Base-by-base conservation (phyloP, 2,113 vertebrate species). In the Amphiprion ocellaris region DNA sequence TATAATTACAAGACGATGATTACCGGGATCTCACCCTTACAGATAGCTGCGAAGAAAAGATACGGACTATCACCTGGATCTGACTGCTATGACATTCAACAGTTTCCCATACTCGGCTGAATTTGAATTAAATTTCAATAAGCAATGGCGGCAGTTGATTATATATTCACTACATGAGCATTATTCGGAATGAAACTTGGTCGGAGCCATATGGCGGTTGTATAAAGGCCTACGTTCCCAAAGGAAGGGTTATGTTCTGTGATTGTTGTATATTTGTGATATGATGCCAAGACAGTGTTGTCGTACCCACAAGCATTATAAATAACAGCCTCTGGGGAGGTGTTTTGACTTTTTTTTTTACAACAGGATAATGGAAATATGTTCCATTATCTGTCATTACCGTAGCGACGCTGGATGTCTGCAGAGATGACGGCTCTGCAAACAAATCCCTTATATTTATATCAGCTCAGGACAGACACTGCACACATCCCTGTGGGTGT, bases 1-100 rank as follows among this genome's bases (percentile, higher is more conserved):
- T 61, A 80, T 79, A 69, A 78, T 85, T 80, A 67, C 30, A 62
- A 67, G 70, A 67, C 33, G 21, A 69, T 62, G 59, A 81, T 50
- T 71, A 50, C 65, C 23, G 60, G 52, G 78, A 65, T 63, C 50
- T 65, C 74, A 74, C 59, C 47, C 23, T 61, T 33, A 44, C n/a
- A 61, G 47, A 47, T 30, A 23, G 39, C 19, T 4, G 39, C 10
- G 39, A 56, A n/a, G 39, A 62, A 4, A 77, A 56, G 37, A 69
- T 1, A 74, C 4, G 1, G 33, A 26, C 26, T 19, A 33, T 56
- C 62, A 56, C 50, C 55, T 69, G 19, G 69, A 26, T 41, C 5
- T 59, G 14, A 14, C 28, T 50, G 3, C 19, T 50, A 23, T 21
- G 5, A 58, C n/a, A 41, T 63, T 52, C 24, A 9, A 49, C 37